Conservation (phyloP, 1,140 invertebrate species). For the Drosophila truncata region DNA sequence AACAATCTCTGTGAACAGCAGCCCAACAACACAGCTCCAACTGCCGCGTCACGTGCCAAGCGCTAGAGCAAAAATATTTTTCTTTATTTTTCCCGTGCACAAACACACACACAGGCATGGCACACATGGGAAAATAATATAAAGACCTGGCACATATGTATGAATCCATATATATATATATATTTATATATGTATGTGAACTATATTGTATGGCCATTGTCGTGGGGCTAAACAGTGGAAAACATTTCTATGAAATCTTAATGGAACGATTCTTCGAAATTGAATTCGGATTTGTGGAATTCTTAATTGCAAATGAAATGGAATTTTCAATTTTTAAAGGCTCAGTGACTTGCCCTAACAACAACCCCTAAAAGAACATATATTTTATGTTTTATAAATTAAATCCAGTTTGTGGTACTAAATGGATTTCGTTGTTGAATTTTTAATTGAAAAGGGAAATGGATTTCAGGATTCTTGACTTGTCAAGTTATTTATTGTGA, state of each 20-base stretch:
- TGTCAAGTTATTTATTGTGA: slow-evolving; percentile 14
- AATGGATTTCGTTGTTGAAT: slow-evolving; percentile 24
- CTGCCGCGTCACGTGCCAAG: slow-evolving; percentile 74
- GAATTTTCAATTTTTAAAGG: slow-evolving; percentile 16
- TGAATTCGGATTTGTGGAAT: slow-evolving; percentile 43
- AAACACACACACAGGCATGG: slow-evolving; percentile 9
- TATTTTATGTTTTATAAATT: background rate
- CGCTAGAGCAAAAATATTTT: slow-evolving; percentile 75
- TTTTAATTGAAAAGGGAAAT: slow-evolving; percentile 26
- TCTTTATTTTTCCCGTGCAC: slow-evolving; percentile 42
- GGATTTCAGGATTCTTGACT: background rate
- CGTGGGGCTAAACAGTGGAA: slow-evolving; percentile 49
- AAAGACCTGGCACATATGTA: slow-evolving; percentile 38
- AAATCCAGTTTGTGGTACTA: slow-evolving; percentile 5
- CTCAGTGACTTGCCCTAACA: background rate
- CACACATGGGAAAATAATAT: slow-evolving; percentile 26
- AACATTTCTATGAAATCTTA: slow-evolving; percentile 49
- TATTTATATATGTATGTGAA: slow-evolving; percentile 9
- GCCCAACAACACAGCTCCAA: slow-evolving; percentile 43
- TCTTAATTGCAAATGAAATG: slow-evolving; percentile 42
- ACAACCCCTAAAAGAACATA: background rate
- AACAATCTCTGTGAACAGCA: slow-evolving; percentile 59
- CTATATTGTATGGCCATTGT: slow-evolving; percentile 45
- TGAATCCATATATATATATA: slow-evolving; percentile 1
- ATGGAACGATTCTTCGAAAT: slow-evolving; percentile 46